phyloP scores from a whole-genome alignment of 2,888 invertebrate species.

The Epicampocera succincta region DNA sequence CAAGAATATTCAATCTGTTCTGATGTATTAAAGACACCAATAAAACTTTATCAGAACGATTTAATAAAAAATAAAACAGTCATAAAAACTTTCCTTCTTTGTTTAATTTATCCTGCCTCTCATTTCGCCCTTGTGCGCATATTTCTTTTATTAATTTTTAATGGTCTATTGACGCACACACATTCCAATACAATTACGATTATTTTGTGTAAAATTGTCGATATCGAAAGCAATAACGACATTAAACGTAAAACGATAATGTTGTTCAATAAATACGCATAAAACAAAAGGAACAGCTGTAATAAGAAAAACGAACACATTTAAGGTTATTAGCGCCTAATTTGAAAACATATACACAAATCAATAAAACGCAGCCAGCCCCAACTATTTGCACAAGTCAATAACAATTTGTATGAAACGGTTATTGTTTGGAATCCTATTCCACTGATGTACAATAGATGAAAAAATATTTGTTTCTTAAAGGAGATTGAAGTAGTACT shows the following conservation, averaged over 20 bases:
- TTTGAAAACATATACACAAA: conserved; percentile 37
- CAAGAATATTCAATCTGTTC: too few species aligned
- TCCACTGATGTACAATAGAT: too few species aligned
- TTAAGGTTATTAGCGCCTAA: conserved; percentile 61
- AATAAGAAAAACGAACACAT: conserved; percentile 43
- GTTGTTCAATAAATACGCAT: conserved; percentile 32
- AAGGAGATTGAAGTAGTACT: too few species aligned
- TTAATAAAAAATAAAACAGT: conserved; percentile 65
- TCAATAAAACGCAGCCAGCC: conserved; percentile 67
- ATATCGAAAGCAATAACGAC: conserved; percentile 38
- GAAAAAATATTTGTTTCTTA: too few species aligned
- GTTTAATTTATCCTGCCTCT: neutral
- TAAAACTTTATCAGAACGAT: conserved; percentile 62
- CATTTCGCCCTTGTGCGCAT: conserved; percentile 2
- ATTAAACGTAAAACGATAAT: conserved; percentile 41
- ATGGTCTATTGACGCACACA: conserved; percentile 23
- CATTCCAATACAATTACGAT: neutral
- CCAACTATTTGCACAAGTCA: conserved; percentile 47
- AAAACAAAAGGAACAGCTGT: conserved; percentile 20
- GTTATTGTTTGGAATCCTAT: neutral
- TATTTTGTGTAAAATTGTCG: neutral
- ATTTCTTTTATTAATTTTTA: neutral
- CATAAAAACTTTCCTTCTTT: conserved; percentile 35
- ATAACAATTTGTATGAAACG: conserved; percentile 57
- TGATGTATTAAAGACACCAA: conserved; percentile 62